phyloP scores from a whole-genome alignment of 2,113 vertebrate genomes.

The Leiothrix lutea region DNA sequence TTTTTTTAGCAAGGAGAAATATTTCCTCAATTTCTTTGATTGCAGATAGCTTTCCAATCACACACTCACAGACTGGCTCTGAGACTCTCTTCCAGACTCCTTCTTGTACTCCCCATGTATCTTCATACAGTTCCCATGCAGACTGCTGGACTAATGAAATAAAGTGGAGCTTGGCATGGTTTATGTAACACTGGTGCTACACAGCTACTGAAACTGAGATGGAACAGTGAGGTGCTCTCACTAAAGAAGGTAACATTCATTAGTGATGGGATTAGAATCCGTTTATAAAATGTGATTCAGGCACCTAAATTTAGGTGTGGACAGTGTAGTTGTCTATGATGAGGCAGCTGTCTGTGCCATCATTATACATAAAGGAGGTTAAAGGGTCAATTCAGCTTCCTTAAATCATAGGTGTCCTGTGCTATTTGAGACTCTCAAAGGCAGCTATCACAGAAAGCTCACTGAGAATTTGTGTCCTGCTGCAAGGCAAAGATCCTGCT shows the following conservation, averaged over 20 bases:
- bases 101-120: not conserved
- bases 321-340: not conserved
- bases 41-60: not conserved
- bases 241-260: not conserved
- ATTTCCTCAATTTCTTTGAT: slow-evolving; percentile 3
- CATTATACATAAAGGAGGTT: not conserved
- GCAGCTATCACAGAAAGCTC: not conserved
- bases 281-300: not conserved
- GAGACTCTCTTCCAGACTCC: not conserved
- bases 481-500: not conserved
- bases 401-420: not conserved
- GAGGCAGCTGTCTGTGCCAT: not conserved
- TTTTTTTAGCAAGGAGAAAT: not conserved
- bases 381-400: not conserved
- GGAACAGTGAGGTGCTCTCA: not conserved
- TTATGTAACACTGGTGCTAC: not conserved
- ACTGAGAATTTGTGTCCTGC: not conserved
- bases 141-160: not conserved
- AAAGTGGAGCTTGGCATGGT: not conserved
- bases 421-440: not conserved
- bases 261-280: not conserved
- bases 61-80: not conserved
- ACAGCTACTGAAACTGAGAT: not conserved
- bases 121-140: not conserved
- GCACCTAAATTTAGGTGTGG: not conserved